Conservation (phyloP, 1,140 invertebrate genomes). For the Magallana ariakensis region DNA sequence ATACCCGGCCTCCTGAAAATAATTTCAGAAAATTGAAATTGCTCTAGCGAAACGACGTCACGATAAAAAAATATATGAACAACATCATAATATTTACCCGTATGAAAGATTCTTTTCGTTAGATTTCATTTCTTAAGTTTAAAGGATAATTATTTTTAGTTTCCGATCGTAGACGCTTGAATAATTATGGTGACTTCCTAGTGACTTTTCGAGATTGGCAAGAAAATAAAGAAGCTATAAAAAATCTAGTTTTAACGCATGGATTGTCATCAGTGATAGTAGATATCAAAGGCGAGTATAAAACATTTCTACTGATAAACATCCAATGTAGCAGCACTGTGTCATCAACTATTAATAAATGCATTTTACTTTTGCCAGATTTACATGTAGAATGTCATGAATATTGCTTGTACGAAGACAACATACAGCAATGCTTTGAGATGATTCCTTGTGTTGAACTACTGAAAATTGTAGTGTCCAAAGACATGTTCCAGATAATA, state of each 20-base stretch:
- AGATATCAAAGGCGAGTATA: neutral
- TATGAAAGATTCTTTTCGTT: too few relatives aligned
- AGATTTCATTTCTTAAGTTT: too few relatives aligned
- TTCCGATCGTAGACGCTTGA: neutral
- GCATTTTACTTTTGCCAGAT: too few relatives aligned
- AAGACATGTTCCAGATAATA: neutral
- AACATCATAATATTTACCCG: too few relatives aligned
- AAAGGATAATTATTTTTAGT: neutral
- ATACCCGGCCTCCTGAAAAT: too few relatives aligned
- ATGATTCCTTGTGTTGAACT: neutral
- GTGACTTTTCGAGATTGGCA: neutral
- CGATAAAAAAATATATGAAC: too few relatives aligned
- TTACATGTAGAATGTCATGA: too few relatives aligned
- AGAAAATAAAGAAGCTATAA: neutral
- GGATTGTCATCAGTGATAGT: neutral
- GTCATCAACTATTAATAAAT: too few relatives aligned
- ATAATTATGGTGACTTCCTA: neutral
- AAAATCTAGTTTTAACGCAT: neutral
- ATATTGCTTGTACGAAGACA: too few relatives aligned
- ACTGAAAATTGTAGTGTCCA: neutral
- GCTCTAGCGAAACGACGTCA: too few relatives aligned
- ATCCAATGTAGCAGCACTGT: too few relatives aligned
- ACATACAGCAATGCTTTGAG: neutral
- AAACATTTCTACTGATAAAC: neutral
- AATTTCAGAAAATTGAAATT: too few relatives aligned